phyloP scores from a whole-genome alignment of 2,888 invertebrate genomes.

The Smittia sp. region DNA sequence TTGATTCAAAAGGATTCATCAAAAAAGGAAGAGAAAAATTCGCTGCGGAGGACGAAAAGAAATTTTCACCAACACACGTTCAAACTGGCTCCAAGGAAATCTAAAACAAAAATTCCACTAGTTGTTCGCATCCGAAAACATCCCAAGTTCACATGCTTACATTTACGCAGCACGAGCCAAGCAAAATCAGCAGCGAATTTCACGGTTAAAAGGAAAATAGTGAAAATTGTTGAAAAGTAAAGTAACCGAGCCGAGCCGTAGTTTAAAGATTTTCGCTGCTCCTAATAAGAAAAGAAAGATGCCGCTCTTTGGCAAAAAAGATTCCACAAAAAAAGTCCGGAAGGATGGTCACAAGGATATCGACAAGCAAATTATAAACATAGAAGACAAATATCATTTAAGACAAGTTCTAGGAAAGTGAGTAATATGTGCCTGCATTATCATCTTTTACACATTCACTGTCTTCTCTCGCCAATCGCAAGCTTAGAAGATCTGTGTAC shows the following conservation, averaged over 20 bases:
- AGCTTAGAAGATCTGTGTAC: too few relatives aligned
- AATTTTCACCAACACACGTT: neutral
- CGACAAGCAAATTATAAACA: slow-evolving; percentile 69
- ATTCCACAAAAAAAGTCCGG: slow-evolving; percentile 79
- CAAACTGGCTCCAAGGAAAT: neutral
- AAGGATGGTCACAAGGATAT: slow-evolving; percentile 72
- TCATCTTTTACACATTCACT: too few relatives aligned
- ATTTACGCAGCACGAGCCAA: neutral
- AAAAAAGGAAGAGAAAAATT: neutral
- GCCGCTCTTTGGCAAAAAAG: slow-evolving; percentile 90
- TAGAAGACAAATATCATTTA: slow-evolving; percentile 86
- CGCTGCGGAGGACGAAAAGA: slow-evolving; percentile 2
- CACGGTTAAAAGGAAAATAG: neutral
- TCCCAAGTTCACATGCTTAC: neutral
- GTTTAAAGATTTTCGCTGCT: neutral
- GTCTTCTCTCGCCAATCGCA: neutral
- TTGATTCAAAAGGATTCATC: neutral
- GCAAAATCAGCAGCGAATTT: neutral
- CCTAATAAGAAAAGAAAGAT: slow-evolving; percentile 56
- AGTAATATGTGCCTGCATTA: too few relatives aligned
- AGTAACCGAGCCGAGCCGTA: neutral
- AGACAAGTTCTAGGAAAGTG: slow-evolving; percentile 87
- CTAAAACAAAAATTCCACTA: slow-evolving; percentile 6
- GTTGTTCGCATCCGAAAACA: neutral
- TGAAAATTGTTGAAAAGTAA: too few relatives aligned